These are phyloP conservation scores for Diogma glabrata DNA, from an alignment of 2,888 invertebrate species.

Conservation along the genomic window DNA sequence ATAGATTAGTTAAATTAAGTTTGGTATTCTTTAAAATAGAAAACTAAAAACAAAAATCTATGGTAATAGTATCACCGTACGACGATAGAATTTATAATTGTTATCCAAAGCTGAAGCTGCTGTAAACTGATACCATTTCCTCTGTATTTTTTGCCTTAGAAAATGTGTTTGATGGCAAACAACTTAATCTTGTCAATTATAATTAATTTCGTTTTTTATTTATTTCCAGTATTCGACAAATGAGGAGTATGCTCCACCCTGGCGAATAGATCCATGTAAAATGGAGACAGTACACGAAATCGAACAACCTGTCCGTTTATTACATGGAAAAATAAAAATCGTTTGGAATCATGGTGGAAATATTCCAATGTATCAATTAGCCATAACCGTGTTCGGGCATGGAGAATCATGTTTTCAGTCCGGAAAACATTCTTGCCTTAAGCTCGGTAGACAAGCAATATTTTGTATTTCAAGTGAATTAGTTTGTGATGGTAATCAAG, in stretches of 20 bases:
- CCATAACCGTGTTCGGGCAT: conserved; percentile 34
- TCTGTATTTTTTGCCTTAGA: too few relatives aligned
- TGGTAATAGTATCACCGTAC: too few relatives aligned
- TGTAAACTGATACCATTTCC: too few relatives aligned
- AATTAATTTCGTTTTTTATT: conserved; percentile 10
- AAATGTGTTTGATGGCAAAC: too few relatives aligned
- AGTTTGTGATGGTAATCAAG: conserved; percentile 52
- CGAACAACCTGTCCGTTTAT: conserved; percentile 42
- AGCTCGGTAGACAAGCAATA: conserved; percentile 33
- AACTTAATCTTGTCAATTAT: not conserved
- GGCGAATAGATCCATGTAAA: conserved; percentile 44
- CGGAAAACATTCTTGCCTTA: conserved; percentile 32
- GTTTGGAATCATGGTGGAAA: conserved; percentile 39
- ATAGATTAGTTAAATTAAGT: too few relatives aligned
- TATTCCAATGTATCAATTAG: conserved; percentile 29
- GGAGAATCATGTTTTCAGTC: conserved; percentile 30
- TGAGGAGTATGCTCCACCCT: conserved; percentile 39
- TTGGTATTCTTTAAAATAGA: too few relatives aligned
- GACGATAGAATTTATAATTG: too few relatives aligned
- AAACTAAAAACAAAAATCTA: too few relatives aligned
- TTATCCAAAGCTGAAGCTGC: too few relatives aligned
- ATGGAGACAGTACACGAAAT: conserved; percentile 37
- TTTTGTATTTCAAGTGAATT: conserved; percentile 54
- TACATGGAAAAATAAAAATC: conserved; percentile 44
- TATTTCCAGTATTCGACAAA: conserved; percentile 20